These are phyloP conservation scores for Hemibagrus wyckioides DNA, from an alignment of 2,113 vertebrate genomes.

Conservation along the genomic window DNA sequence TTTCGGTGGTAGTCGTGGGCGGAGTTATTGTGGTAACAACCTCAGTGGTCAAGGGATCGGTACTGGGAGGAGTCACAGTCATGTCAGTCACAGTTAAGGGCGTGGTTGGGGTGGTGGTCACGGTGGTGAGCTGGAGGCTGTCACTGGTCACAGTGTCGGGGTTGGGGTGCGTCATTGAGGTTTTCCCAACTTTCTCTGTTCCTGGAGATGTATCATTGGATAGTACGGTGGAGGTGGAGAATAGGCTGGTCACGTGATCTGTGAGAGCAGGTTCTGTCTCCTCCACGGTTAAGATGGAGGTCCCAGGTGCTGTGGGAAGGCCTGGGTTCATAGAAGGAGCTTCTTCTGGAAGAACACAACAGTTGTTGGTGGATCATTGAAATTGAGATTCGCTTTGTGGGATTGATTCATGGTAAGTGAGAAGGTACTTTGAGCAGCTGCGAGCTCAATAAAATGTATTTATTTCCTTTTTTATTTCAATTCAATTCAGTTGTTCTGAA, in stretches of 20 bases:
- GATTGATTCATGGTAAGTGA: background rate
- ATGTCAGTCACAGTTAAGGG: constrained; percentile 61
- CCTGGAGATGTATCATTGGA: constrained; percentile 64
- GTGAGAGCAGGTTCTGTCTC: constrained; percentile 68
- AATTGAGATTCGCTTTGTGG: background rate
- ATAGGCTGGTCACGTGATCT: constrained; percentile 64
- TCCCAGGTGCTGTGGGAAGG: constrained; percentile 69
- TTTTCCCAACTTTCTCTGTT: constrained; percentile 56
- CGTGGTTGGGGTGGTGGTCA: constrained; percentile 55
- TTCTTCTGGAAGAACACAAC: constrained; percentile 60
- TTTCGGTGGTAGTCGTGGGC: constrained; percentile 24
- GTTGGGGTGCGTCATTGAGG: constrained; percentile 42
- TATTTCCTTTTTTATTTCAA: background rate
- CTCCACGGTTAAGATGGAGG: constrained; percentile 64
- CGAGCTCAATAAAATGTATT: background rate
- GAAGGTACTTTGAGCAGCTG: background rate
- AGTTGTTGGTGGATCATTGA: background rate
- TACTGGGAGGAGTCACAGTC: constrained; percentile 43
- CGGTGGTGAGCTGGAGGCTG: constrained; percentile 63
- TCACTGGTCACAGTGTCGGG: constrained; percentile 62
- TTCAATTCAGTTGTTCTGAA: background rate
- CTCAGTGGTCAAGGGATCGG: constrained; percentile 25
- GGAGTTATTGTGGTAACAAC: constrained; percentile 28
- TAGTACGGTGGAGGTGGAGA: constrained; percentile 68
- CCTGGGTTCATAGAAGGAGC: constrained; percentile 65